Base-by-base conservation (phyloP, 2,797 vertebrate genomes). In the Numenius phaeopus region DNA sequence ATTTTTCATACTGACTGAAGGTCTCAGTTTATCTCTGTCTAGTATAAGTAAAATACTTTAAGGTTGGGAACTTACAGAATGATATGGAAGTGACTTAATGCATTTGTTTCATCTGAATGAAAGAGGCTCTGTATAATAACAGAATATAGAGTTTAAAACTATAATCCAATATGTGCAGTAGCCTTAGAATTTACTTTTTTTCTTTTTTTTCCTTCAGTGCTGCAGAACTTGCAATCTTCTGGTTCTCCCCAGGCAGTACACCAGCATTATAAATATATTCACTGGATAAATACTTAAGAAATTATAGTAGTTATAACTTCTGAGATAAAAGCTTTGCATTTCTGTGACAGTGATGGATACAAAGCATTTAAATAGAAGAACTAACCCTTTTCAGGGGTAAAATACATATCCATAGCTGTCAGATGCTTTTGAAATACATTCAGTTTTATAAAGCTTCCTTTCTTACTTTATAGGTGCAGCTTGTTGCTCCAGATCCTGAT, bases 401-500 rank as follows among this genome's bases (percentile, higher is more conserved):
- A 78, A 73, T 54, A 67, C 1, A 2, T 55, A 8, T 21, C n/a
- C 6, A 6, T 22, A 34, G 24, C 54, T 79, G 40, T 57, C 29
- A 71, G 29, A 49, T 61, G 57, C 42, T 78, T 91, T 83, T 67
- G 40, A 85, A 78, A 61, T 42, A 20, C 27, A 17, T 89, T 62
- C 0, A 32, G 30, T 75, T 94, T 88, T 87, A n/a, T 75, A 73
- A 90, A 83, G 7, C 17, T 86, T 64, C 13, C 39, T 82, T 88
- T 93, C 39, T 75, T 65, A 52, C 37, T 87, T 85, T 83, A 34
- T 77, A 98, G 98, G 97, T 84, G 27, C 96, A 95, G 50, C 92
- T 91, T 29, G 66, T 97, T 75, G 98, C 98, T 96, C 98, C 98
- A 87, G 98, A 99, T 88, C 98, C 98, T 2, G 98, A 98, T 87